Evolutionary conservation across 30 jellyfish, hydroid and myxozoan genomes (phyloP).

Genomic region (Euphysa ruthae): DNA sequence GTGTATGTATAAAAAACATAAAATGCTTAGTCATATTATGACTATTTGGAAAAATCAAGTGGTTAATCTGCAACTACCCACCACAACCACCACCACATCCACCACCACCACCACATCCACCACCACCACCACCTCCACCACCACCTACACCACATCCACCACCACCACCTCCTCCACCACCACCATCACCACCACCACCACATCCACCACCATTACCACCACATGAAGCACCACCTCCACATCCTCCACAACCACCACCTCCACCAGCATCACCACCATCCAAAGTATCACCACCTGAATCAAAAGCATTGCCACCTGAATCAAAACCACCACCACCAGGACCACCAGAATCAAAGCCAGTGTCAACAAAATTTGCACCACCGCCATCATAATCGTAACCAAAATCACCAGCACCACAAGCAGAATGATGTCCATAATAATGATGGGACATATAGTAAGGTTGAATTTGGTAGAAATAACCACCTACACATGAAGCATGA

Average conservation of each 20-base stretch:
- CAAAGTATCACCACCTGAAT: slow-evolving; percentile 5
- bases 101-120: slow-evolving; percentile 35
- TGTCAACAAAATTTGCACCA: slow-evolving; percentile 4
- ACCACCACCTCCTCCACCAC: slow-evolving; percentile 41
- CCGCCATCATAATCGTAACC: slow-evolving; percentile 5
- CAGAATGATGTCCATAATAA: too few relatives aligned
- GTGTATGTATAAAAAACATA: too few relatives aligned
- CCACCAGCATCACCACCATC: slow-evolving; percentile 27
- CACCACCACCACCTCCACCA: slow-evolving; percentile 36
- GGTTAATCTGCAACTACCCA: too few relatives aligned
- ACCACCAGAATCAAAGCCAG: slow-evolving; percentile 17
- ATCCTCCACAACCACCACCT: slow-evolving; percentile 35
- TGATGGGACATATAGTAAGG: too few relatives aligned
- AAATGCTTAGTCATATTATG: too few relatives aligned
- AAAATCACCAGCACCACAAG: slow-evolving; percentile 24
- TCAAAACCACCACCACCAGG: slow-evolving; percentile 32
- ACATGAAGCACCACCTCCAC: slow-evolving; percentile 34
- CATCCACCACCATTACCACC: slow-evolving; percentile 34
- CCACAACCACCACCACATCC: slow-evolving; percentile 22
- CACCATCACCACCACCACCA: slow-evolving; percentile 32
- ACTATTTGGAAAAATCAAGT: too few relatives aligned
- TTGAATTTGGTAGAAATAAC: slow-evolving; percentile 13
- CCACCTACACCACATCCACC: slow-evolving; percentile 43
- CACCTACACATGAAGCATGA: slow-evolving; percentile 2
- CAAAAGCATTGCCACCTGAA: slow-evolving; percentile 18